Conservation (phyloP, 2,797 vertebrate species). For the Gymnoscopelus braueri region DNA sequence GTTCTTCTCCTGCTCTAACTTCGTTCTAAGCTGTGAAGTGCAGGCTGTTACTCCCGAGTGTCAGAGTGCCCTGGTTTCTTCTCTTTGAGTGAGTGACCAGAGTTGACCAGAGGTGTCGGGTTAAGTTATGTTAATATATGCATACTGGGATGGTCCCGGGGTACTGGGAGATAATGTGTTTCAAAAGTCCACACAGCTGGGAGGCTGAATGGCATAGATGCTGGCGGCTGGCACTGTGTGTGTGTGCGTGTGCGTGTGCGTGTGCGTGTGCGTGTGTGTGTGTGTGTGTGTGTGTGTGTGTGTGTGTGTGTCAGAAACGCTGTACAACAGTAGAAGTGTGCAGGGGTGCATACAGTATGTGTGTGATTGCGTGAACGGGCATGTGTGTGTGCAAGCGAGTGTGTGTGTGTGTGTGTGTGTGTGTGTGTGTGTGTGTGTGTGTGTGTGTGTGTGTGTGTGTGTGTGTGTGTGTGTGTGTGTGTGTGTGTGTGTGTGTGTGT, state of each 20-base stretch:
- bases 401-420: too few species aligned
- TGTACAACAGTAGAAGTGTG: too few species aligned
- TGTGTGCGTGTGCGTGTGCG: slow-evolving; percentile 1
- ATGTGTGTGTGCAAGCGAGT: too few species aligned
- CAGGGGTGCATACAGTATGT: too few species aligned
- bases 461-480: too few species aligned
- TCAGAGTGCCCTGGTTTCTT: slow-evolving; percentile 10
- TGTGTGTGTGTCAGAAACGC: too few species aligned
- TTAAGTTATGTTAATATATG: slow-evolving; percentile 67
- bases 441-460: slow-evolving; percentile 1
- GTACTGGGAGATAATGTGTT: slow-evolving; percentile 59
- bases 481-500: too few species aligned
- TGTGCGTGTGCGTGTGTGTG: background rate
- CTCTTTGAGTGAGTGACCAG: slow-evolving; percentile 43
- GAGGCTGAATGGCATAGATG: slow-evolving; percentile 41
- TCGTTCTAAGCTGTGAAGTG: background rate
- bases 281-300: background rate
- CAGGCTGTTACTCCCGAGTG: slow-evolving; percentile 20
- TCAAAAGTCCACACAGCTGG: slow-evolving; percentile 61
- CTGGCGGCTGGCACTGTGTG: slow-evolving; percentile 14
- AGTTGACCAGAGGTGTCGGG: slow-evolving; percentile 65
- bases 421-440: background rate
- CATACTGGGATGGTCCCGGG: slow-evolving; percentile 53
- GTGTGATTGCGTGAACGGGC: too few species aligned
- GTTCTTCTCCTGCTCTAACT: too few species aligned